Conservation (phyloP, 2,888 invertebrate genomes). For the Chymomyza fuscimana region DNA sequence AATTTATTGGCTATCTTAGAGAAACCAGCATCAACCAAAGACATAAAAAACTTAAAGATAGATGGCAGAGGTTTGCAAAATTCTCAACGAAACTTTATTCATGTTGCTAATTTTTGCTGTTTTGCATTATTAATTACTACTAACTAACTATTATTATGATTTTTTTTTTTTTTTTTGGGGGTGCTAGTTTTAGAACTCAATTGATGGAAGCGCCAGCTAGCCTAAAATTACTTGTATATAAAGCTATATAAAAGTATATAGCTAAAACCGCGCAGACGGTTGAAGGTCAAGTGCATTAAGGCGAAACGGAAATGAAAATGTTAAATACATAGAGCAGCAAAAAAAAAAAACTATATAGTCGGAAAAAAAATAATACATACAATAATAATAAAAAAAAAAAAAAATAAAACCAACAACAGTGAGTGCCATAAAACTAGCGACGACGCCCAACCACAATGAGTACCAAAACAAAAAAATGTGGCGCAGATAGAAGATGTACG, state of each 20-base stretch:
- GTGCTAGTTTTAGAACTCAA: neutral
- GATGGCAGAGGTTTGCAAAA: no score
- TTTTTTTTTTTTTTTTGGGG: neutral
- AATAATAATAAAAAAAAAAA: neutral
- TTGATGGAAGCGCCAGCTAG: neutral
- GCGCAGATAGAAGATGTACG: no score
- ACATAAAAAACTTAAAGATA: no score
- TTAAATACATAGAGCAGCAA: constrained; percentile 40
- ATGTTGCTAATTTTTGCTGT: neutral
- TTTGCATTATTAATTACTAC: neutral
- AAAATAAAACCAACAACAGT: constrained; percentile 29
- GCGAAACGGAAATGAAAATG: constrained; percentile 72
- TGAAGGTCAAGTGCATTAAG: constrained; percentile 74
- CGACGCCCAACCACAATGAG: neutral
- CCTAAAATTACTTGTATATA: neutral
- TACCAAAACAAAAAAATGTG: no score
- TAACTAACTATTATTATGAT: neutral
- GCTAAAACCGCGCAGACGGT: neutral
- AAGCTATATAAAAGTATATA: neutral
- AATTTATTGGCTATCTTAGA: no score
- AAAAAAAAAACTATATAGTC: constrained; percentile 17
- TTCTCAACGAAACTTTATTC: neutral
- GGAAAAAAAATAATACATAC: constrained; percentile 36
- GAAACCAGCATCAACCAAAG: no score
- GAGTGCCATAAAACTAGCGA: constrained; percentile 6